These are phyloP conservation scores for Scartelaos histophorus DNA, from an alignment of 2,113 vertebrate species.

Conservation along the genomic window DNA sequence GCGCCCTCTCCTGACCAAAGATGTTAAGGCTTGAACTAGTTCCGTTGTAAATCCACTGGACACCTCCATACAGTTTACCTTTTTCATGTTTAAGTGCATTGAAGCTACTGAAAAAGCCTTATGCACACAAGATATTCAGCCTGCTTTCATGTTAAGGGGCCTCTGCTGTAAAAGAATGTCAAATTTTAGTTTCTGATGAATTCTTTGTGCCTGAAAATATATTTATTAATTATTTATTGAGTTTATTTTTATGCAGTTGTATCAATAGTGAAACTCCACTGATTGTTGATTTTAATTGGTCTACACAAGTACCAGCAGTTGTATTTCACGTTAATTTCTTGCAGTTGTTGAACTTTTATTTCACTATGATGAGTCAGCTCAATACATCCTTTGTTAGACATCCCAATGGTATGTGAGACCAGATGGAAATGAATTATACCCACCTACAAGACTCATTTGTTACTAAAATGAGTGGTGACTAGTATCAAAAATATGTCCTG, in stretches of 20 bases:
- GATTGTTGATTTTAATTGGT: background rate
- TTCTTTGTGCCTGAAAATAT: conserved; percentile 36
- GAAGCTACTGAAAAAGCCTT: background rate
- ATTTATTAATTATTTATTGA: conserved; percentile 71
- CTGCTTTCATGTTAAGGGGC: background rate
- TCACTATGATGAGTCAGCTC: conserved; percentile 35
- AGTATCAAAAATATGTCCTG: conserved; percentile 64
- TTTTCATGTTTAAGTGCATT: background rate
- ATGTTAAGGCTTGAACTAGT: conserved; percentile 66
- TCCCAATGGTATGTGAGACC: conserved; percentile 51
- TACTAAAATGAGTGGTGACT: conserved; percentile 61
- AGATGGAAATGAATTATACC: conserved; percentile 48
- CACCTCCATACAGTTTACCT: background rate
- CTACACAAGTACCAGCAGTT: background rate
- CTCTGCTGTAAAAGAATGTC: conserved; percentile 2
- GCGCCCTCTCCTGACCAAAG: conserved; percentile 78
- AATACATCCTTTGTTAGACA: conserved; percentile 35
- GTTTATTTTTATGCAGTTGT: conserved; percentile 22
- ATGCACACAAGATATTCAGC: background rate
- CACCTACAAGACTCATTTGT: conserved; percentile 19
- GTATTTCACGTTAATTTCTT: background rate
- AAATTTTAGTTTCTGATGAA: conserved; percentile 31
- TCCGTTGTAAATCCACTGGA: conserved; percentile 4
- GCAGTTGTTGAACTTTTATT: conserved; percentile 6
- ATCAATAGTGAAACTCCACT: background rate